phyloP scores from a whole-genome alignment of 2,888 invertebrate species.

The Coelopa pilipes region DNA sequence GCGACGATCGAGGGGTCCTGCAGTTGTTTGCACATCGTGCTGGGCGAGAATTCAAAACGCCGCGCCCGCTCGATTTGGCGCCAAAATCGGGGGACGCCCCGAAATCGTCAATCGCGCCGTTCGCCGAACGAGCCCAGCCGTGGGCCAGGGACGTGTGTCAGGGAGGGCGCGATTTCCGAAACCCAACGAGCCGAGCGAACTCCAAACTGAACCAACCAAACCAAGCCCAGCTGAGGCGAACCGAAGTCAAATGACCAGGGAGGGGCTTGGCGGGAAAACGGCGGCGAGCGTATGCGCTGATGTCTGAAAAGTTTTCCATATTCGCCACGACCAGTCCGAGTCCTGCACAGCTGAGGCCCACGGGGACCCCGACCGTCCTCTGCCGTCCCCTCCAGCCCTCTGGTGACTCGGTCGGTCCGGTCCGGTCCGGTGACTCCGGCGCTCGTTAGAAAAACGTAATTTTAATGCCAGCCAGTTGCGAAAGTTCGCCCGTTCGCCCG shows the following conservation, averaged over 20 bases:
- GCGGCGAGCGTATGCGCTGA: neutral
- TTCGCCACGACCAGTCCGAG: constrained; percentile 22
- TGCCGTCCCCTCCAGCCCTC: neutral
- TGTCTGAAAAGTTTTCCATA: constrained; percentile 30
- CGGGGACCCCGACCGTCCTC: too few species aligned
- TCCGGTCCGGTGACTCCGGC: neutral
- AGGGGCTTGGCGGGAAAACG: too few species aligned
- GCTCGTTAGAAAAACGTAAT: constrained; percentile 26
- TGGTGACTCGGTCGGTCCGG: constrained; percentile 6
- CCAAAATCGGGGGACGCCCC: too few species aligned
- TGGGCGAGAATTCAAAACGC: too few species aligned
- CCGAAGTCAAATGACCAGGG: neutral
- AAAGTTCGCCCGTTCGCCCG: neutral
- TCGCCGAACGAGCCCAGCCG: too few species aligned
- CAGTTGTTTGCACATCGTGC: neutral
- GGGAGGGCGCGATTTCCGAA: neutral
- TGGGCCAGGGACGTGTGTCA: neutral
- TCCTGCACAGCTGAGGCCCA: constrained; percentile 21
- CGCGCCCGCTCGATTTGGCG: too few species aligned
- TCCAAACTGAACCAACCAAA: neutral
- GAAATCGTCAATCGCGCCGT: too few species aligned
- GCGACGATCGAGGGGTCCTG: neutral
- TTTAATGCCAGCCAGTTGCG: constrained; percentile 24
- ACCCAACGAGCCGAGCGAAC: too few species aligned
- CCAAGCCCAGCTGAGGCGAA: neutral